Conservation (phyloP, 2,888 invertebrate species). For the Ramazzottius varieornatus region DNA sequence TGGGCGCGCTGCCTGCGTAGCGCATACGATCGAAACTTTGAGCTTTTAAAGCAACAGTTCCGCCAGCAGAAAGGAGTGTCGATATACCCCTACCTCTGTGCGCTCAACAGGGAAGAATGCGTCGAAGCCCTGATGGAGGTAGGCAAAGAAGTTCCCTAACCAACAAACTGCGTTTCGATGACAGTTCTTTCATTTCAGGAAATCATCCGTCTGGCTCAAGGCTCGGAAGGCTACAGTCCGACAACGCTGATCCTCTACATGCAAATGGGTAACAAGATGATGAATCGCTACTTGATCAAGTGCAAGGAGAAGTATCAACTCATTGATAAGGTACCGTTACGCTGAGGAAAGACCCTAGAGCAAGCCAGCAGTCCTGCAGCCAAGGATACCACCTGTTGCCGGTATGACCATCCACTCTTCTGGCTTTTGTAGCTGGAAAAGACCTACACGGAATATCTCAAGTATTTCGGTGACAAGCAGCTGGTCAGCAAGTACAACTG, state of each 20-base stretch:
- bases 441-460: slow-evolving; percentile 12
- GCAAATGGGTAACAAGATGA: slow-evolving; percentile 10
- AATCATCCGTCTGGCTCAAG: slow-evolving; percentile 10
- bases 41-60: background rate
- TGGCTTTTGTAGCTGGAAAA: slow-evolving; percentile 11
- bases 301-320: slow-evolving; percentile 8
- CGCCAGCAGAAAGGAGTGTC: slow-evolving; percentile 9
- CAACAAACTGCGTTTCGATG: too few species aligned
- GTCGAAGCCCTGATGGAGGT: slow-evolving; percentile 25
- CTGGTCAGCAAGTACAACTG: slow-evolving; percentile 10
- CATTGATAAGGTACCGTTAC: slow-evolving; percentile 10
- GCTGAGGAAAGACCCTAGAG: too few species aligned
- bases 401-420: too few species aligned
- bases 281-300: slow-evolving; percentile 9
- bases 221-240: slow-evolving; percentile 12
- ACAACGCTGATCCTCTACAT: slow-evolving; percentile 9
- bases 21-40: background rate
- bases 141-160: slow-evolving; percentile 8
- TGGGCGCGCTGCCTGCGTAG: background rate
- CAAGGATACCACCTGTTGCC: too few species aligned
- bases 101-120: slow-evolving; percentile 28
- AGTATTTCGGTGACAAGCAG: slow-evolving; percentile 10
- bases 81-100: slow-evolving; percentile 36
- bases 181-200: slow-evolving; percentile 11
- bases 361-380: too few species aligned